phyloP scores from a whole-genome alignment of 2,888 invertebrate genomes.

The Caenorhabditis angaria region DNA sequence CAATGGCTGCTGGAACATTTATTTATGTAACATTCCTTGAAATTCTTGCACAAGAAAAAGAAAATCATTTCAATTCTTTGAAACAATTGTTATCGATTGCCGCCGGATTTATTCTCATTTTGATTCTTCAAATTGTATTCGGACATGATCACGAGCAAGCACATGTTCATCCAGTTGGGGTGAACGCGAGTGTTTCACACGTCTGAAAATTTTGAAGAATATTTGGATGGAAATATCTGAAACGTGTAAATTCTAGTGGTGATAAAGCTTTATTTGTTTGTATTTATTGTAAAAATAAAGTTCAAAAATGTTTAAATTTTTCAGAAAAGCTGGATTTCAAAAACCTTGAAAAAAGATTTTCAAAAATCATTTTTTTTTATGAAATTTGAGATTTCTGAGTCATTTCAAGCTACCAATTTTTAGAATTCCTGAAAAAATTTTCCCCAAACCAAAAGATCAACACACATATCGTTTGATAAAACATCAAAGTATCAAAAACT shows the following conservation, averaged over 20 bases:
- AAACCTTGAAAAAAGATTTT: too few relatives aligned
- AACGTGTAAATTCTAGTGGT: neutral
- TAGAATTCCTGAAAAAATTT: too few relatives aligned
- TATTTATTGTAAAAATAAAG: neutral
- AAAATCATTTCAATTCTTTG: constrained; percentile 50
- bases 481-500: too few relatives aligned
- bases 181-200: too few relatives aligned
- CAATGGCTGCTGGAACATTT: constrained; percentile 68
- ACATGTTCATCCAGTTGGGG: too few relatives aligned
- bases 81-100: constrained; percentile 62
- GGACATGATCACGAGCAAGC: constrained; percentile 13
- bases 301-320: neutral
- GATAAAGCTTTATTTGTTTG: neutral
- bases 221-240: neutral
- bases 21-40: constrained; percentile 67
- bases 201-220: neutral
- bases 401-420: too few relatives aligned
- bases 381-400: too few relatives aligned
- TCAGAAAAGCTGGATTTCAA: too few relatives aligned
- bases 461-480: too few relatives aligned
- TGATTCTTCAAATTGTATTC: constrained; percentile 19
- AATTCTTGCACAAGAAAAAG: constrained; percentile 53
- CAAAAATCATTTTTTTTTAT: too few relatives aligned
- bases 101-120: constrained; percentile 62
- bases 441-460: too few relatives aligned